Evolutionary conservation across 2,113 vertebrate genomes (phyloP).

Genomic region (Smithornis capensis): DNA sequence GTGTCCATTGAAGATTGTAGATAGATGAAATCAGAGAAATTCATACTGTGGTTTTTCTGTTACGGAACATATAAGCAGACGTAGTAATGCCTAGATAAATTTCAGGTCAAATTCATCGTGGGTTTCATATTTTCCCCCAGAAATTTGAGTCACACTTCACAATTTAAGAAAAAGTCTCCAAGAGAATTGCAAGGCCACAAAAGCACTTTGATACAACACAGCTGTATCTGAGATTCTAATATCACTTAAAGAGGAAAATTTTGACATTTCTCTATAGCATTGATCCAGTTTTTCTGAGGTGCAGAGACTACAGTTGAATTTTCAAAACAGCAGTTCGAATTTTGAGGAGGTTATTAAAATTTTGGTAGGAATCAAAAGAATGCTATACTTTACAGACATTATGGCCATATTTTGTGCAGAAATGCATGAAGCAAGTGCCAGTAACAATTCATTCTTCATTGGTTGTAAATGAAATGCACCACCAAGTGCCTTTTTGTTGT

Average conservation of each 20-base stretch:
- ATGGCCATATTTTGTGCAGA: not conserved
- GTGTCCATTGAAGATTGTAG: not conserved
- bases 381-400: not conserved
- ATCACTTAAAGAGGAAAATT: not conserved
- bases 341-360: not conserved
- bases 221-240: not conserved
- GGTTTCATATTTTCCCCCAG: not conserved
- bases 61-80: not conserved
- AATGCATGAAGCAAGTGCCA: not conserved
- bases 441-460: not conserved
- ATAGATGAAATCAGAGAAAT: not conserved
- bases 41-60: accelerated
- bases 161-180: not conserved
- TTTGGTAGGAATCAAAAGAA: not conserved
- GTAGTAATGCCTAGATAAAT: not conserved
- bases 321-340: not conserved
- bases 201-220: not conserved
- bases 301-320: not conserved
- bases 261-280: not conserved
- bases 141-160: not conserved
- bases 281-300: not conserved
- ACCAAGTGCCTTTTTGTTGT: not conserved
- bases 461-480: not conserved
- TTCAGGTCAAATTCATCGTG: not conserved
- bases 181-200: not conserved